phyloP scores from a whole-genome alignment of 2,888 invertebrate genomes.

The Leucophenga maculata region DNA sequence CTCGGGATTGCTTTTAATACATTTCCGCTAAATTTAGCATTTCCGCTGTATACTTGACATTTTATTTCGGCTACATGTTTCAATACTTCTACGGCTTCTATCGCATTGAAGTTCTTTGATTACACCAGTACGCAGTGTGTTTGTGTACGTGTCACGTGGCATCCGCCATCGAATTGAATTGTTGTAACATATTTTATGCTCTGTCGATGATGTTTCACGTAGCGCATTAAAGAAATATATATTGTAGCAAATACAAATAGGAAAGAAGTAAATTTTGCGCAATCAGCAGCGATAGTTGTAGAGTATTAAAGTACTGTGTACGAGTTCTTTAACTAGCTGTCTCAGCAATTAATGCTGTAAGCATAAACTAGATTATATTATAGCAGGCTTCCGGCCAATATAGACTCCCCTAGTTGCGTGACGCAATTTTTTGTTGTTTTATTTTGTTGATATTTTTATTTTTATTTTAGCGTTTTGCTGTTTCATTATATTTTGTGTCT shows the following conservation, averaged over 20 bases:
- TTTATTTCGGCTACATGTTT: constrained; percentile 15
- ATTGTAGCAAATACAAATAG: not conserved
- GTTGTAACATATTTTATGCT: constrained; percentile 33
- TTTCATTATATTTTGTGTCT: constrained; percentile 24
- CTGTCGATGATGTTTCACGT: not conserved
- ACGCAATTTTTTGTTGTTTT: constrained; percentile 49
- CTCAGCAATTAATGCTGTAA: constrained; percentile 45
- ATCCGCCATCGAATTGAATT: constrained; percentile 52
- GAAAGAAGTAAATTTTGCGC: constrained; percentile 43
- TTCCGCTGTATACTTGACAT: constrained; percentile 55
- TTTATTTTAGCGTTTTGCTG: constrained; percentile 48
- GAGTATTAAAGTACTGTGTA: not conserved
- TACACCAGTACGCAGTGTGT: constrained; percentile 30
- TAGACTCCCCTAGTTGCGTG: constrained; percentile 45
- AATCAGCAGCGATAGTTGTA: constrained; percentile 48
- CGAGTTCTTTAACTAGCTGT: constrained; percentile 37
- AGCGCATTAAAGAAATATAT: not conserved
- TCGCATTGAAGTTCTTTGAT: not conserved
- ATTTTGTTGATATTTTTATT: no score
- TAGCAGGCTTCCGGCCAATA: not conserved
- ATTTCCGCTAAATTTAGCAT: constrained; percentile 45
- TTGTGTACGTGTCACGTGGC: constrained; percentile 60
- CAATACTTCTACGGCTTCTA: not conserved
- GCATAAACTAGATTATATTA: constrained; percentile 5
- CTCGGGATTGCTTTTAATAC: constrained; percentile 2